These are phyloP conservation scores for Muscina levida DNA, from an alignment of 2,888 invertebrate genomes.

Conservation along the genomic window DNA sequence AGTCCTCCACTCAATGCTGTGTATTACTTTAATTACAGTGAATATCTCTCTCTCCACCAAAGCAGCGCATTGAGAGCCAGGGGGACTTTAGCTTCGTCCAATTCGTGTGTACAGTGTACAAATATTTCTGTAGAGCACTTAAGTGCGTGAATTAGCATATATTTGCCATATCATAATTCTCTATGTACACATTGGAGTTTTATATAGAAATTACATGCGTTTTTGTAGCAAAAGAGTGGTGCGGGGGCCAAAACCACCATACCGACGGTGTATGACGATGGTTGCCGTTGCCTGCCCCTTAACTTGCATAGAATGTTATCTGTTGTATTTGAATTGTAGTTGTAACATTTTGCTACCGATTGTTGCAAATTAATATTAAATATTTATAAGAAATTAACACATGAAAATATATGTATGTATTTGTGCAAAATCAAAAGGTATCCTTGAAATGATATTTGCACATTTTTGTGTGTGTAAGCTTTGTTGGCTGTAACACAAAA, in stretches of 20 bases:
- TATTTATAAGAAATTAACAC: slow-evolving; percentile 35
- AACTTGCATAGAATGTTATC: no score
- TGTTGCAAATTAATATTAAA: slow-evolving; percentile 19
- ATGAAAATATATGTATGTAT: background rate
- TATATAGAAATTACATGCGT: no score
- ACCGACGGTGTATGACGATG: no score
- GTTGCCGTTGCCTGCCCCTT: no score
- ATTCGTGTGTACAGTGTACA: background rate
- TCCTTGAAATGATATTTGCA: background rate
- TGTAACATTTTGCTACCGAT: slow-evolving; percentile 5
- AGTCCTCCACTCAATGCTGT: background rate
- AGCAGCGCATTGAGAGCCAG: background rate
- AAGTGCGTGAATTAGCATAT: slow-evolving; percentile 63
- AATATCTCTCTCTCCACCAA: no score
- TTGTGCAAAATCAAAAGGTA: background rate
- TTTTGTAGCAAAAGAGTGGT: no score
- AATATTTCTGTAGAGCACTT: slow-evolving; percentile 51
- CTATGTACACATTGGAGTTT: slow-evolving; percentile 7
- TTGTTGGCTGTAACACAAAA: no score
- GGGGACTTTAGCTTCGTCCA: no score
- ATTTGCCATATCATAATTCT: slow-evolving; percentile 52
- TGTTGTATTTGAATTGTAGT: no score
- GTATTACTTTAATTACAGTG: slow-evolving; percentile 14
- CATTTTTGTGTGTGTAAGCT: no score
- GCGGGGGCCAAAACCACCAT: no score